Conservation (phyloP, 2,888 invertebrate genomes). For the Beris morrisii region DNA sequence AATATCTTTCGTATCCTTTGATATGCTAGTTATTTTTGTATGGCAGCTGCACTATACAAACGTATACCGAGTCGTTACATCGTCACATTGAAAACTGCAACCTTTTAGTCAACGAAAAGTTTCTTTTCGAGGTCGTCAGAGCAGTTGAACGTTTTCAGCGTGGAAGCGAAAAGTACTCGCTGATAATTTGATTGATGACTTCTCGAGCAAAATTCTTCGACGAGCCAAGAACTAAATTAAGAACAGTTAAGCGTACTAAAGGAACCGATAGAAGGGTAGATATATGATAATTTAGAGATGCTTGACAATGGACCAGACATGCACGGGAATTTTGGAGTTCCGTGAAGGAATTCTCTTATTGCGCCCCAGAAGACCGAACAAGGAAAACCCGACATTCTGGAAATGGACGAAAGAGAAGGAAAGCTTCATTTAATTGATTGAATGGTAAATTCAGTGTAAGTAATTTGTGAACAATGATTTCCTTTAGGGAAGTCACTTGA, state of each 20-base stretch:
- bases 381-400: too few species aligned
- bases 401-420: too few species aligned
- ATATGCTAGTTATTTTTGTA: too few species aligned
- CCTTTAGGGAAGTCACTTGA: too few species aligned
- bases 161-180: conserved; percentile 4
- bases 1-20: too few species aligned
- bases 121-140: not conserved
- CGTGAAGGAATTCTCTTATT: conserved; percentile 6
- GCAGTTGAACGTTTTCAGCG: not conserved
- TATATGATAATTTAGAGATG: not conserved
- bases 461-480: too few species aligned
- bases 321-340: not conserved
- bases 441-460: too few species aligned
- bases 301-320: not conserved
- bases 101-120: too few species aligned
- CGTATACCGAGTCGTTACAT: too few species aligned
- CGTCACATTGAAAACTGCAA: too few species aligned
- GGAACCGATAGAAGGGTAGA: not conserved
- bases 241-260: not conserved
- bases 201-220: not conserved
- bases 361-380: not conserved
- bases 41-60: too few species aligned
- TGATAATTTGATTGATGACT: conserved; percentile 14
- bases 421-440: too few species aligned
- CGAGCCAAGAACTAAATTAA: not conserved